Evolutionary conservation across 2,888 invertebrate genomes (phyloP).

Genomic region (Colletes collaris): DNA sequence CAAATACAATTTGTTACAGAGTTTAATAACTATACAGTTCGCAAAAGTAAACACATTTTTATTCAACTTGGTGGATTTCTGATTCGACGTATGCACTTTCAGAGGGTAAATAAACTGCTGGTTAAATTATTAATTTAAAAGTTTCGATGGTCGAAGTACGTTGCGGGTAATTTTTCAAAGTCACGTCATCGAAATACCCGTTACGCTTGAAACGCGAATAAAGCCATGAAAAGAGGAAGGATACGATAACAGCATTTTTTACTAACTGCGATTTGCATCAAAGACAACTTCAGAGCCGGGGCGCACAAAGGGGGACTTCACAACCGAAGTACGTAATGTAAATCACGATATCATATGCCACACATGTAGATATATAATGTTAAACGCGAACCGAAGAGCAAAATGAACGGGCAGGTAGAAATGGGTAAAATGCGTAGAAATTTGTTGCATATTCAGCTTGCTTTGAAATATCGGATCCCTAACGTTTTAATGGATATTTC

Average conservation of each 20-base stretch:
- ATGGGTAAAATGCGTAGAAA: background rate
- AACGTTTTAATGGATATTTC: constrained; percentile 1
- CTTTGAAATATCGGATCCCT: background rate
- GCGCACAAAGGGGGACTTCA: constrained; percentile 49
- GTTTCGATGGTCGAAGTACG: no score
- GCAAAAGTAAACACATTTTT: no score
- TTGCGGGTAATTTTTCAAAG: constrained; percentile 20
- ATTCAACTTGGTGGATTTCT: no score
- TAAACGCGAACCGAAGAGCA: constrained; percentile 17
- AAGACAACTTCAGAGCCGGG: constrained; percentile 52
- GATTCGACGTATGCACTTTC: no score
- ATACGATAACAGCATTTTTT: constrained; percentile 39
- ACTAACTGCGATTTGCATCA: constrained; percentile 60
- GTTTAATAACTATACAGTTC: no score
- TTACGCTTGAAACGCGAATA: constrained; percentile 59
- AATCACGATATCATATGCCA: constrained; percentile 32
- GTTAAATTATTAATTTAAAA: no score
- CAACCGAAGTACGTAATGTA: constrained; percentile 49
- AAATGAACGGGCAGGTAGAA: constrained; percentile 1
- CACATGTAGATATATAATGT: background rate
- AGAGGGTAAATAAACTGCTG: no score
- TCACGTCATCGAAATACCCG: constrained; percentile 56
- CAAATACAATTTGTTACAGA: no score
- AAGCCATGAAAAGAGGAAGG: constrained; percentile 23
- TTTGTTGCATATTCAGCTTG: constrained; percentile 5